phyloP scores from a whole-genome alignment of 2,797 vertebrate genomes.

The Cuculus canorus region DNA sequence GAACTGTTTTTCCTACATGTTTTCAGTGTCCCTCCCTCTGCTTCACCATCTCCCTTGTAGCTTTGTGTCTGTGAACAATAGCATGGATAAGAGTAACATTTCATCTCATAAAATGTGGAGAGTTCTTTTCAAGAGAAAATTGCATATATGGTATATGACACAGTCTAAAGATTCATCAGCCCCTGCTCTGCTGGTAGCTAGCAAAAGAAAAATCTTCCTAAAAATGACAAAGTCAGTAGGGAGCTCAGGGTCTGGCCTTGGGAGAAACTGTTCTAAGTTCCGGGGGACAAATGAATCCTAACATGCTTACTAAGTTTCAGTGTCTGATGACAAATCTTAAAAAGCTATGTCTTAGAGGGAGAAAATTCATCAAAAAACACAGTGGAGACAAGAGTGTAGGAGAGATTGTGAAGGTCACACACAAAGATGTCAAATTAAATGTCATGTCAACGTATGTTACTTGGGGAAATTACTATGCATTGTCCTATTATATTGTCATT shows the following conservation, averaged over 20 bases:
- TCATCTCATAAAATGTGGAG: neutral
- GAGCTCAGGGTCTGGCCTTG: neutral
- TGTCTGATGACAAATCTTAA: neutral
- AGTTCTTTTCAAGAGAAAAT: neutral
- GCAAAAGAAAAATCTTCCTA: neutral
- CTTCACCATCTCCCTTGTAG: neutral
- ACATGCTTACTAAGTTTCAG: neutral
- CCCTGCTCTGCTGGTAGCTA: neutral
- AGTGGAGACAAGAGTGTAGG: neutral
- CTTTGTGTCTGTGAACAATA: neutral
- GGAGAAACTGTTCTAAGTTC: neutral
- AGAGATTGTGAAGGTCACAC: neutral
- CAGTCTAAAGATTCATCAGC: neutral
- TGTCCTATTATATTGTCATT: neutral
- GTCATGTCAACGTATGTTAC: neutral
- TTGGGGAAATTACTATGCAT: neutral
- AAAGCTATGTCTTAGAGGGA: neutral
- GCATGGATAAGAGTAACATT: neutral
- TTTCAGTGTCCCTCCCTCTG: neutral
- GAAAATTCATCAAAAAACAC: neutral
- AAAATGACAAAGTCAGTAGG: neutral
- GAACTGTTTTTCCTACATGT: neutral
- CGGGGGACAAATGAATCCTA: neutral
- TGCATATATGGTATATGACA: neutral
- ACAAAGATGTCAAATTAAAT: neutral